Percentiles rank a stretch among this genome's conserved stretches.
These are phyloP conservation scores for Clarias gariepinus DNA, from an alignment of 2,113 vertebrate genomes.

Conservation along the genomic window DNA sequence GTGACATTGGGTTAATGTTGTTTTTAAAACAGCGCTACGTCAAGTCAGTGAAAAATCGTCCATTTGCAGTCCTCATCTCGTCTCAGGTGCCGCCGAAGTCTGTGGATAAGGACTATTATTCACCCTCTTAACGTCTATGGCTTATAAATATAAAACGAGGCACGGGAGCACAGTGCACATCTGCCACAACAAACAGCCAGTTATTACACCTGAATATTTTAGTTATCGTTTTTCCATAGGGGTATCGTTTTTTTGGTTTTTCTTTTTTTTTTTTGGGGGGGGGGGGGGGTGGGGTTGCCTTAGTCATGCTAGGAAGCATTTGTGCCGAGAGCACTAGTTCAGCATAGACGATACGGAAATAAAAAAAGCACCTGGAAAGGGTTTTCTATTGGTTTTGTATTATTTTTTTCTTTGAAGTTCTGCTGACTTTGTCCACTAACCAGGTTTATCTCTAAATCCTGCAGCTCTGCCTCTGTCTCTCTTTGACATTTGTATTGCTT, in stretches of 20 bases:
- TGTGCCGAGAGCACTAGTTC: not conserved
- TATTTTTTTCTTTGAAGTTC: not conserved
- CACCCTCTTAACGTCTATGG: not conserved
- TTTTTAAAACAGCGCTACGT: not conserved
- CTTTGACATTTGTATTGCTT: not conserved
- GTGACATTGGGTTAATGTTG: slow-evolving; percentile 9
- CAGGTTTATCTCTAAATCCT: not conserved
- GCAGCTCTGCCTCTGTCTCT: no score
- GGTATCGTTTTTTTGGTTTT: not conserved
- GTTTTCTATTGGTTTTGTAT: not conserved
- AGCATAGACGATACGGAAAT: no score
- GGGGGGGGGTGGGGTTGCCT: not conserved
- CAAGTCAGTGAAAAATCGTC: slow-evolving; percentile 10
- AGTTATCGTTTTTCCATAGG: not conserved
- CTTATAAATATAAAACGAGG: slow-evolving; percentile 10
- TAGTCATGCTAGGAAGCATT: not conserved
- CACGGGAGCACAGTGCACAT: not conserved
- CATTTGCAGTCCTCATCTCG: slow-evolving; percentile 10
- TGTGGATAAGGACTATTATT: slow-evolving; percentile 20
- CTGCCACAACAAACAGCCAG: not conserved
- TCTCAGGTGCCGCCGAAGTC: not conserved
- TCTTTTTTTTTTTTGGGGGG: no score
- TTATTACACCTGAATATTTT: not conserved
- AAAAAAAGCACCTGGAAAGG: no score
- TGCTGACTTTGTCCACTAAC: not conserved